Evolutionary conservation across 64 coral and sea anemone species (phyloP).

Genomic region (Dendronephthya gigantea): DNA sequence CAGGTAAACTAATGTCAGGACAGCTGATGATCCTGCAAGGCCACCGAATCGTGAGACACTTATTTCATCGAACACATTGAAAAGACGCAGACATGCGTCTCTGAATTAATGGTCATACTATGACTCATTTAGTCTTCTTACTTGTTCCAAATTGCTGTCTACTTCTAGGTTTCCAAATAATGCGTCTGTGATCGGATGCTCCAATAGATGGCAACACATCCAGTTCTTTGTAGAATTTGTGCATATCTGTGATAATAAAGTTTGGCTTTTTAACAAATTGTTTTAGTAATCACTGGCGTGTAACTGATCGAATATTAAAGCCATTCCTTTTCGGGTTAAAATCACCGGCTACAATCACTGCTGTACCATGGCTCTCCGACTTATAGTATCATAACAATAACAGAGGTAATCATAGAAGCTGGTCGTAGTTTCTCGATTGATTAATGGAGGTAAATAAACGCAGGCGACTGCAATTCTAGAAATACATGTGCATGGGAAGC

Average conservation of each 20-base stretch:
- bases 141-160: neutral
- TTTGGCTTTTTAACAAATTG: neutral
- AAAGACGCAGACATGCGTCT: too few relatives aligned
- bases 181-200: conserved; percentile 4
- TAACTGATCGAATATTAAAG: conserved; percentile 3
- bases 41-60: too few relatives aligned
- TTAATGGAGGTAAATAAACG: neutral
- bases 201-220: neutral
- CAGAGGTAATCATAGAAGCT: conserved; percentile 15
- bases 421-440: neutral
- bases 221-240: neutral
- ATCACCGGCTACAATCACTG: conserved; percentile 11
- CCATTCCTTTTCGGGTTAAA: neutral
- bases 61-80: too few relatives aligned
- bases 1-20: too few relatives aligned
- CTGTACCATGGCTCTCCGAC: neutral
- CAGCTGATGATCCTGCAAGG: too few relatives aligned
- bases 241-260: conserved; percentile 8
- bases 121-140: neutral
- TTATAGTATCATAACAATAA: neutral
- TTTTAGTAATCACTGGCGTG: neutral
- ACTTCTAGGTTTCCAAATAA: neutral
- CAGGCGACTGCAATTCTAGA: conserved; percentile 10
- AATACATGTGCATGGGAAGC: neutral
- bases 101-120: neutral